phyloP scores from a whole-genome alignment of 1,140 invertebrate genomes.

The Solenopsis fugax region DNA sequence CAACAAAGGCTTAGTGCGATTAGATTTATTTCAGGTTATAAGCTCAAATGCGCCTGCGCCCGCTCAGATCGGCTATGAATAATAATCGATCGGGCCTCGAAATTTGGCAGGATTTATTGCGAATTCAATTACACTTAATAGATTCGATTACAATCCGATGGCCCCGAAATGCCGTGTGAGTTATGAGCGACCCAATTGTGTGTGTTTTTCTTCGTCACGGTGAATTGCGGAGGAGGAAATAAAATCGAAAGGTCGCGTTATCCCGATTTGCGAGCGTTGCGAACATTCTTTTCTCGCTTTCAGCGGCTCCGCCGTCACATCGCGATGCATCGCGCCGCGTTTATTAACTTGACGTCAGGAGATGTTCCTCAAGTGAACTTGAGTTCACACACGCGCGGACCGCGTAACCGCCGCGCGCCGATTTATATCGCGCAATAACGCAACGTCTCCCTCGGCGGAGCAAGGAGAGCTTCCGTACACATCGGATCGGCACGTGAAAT shows the following conservation, averaged over 20 bases:
- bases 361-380: too few species aligned
- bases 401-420: too few species aligned
- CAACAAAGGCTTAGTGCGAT: conserved; percentile 48
- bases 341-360: too few species aligned
- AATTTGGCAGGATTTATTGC: conserved; percentile 63
- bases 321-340: too few species aligned
- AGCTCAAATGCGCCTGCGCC: conserved; percentile 34
- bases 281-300: background rate
- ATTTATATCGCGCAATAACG: background rate
- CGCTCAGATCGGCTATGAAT: conserved; percentile 56
- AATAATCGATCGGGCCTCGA: conserved; percentile 55
- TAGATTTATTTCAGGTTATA: conserved; percentile 59
- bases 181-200: conserved; percentile 52
- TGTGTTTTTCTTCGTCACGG: conserved; percentile 47
- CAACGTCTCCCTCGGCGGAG: conserved; percentile 23
- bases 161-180: conserved; percentile 49
- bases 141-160: conserved; percentile 64
- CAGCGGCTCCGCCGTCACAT: background rate
- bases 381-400: too few species aligned
- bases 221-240: conserved; percentile 6
- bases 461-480: conserved; percentile 18
- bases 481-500: conserved; percentile 10
- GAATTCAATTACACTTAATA: conserved; percentile 64
- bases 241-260: background rate
- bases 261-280: background rate